Evolutionary conservation across 2,113 vertebrate genomes (phyloP).

Genomic region (Psophia crepitans): DNA sequence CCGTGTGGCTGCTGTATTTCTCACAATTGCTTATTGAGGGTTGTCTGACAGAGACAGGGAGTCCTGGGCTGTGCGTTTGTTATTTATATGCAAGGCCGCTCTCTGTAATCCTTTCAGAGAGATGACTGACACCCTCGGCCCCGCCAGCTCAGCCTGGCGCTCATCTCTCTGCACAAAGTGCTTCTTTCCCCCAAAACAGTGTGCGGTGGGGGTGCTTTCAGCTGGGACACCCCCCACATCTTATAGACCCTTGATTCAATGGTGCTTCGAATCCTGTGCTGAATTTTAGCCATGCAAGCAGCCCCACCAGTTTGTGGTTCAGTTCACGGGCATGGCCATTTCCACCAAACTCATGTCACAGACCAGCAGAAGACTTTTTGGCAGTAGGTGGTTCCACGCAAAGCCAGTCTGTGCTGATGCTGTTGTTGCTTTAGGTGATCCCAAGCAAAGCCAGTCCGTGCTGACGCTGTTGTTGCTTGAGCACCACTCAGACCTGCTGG

Average conservation of each 20-base stretch:
- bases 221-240: not conserved
- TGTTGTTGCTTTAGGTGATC: not conserved
- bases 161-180: not conserved
- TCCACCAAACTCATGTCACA: not conserved
- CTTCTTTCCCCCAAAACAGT: not conserved
- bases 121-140: not conserved
- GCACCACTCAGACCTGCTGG: rapidly evolving
- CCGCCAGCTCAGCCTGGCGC: not conserved
- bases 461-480: not conserved
- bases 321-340: rapidly evolving
- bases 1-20: not conserved
- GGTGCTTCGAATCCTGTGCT: rapidly evolving
- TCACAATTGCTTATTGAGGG: not conserved
- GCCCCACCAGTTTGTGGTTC: not conserved
- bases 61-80: not conserved
- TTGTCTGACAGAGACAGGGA: conserved; percentile 11
- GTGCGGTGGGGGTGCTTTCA: not conserved
- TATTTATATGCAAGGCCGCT: not conserved
- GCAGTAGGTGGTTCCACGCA: too few relatives aligned
- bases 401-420: not conserved
- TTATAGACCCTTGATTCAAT: not conserved
- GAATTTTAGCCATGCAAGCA: not conserved
- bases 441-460: not conserved
- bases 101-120: not conserved
- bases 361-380: not conserved